Evolutionary conservation across 1,140 invertebrate genomes (phyloP), one percentile per base, ranked within the genome.

Genomic region (Scaptomyza hsui): DNA sequence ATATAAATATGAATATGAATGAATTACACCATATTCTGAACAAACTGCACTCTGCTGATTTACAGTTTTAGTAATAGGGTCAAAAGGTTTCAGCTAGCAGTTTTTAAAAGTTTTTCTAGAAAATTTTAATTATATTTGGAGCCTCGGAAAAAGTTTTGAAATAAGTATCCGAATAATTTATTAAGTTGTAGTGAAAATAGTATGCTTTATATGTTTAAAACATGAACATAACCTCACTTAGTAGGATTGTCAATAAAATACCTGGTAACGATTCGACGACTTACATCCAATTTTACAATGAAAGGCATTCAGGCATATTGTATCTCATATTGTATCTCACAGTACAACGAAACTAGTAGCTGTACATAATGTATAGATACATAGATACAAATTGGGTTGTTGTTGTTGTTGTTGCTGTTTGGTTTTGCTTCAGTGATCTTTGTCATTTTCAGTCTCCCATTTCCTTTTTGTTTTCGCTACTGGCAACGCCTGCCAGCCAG

Each of bases 371-470:
- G 48, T 18, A 35, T 41, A 81, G 61, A 74, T 68, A 73, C 59
- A 88, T 88, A 81, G 74, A 72, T 75, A 72, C 71, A 76, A 73
- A 69, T 75, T 73, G 63, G 64, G 16, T 72, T 68, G 55, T 53
- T 61, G 68, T 71, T 56, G 64, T 16, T 70, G 52, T 45, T 69
- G 71, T 76, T 81, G 79, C 61, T 62, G 64, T 86, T 88, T 64
- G 75, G 82, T 82, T 80, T 67, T 88, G 82, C 82, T 88, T 88
- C 75, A 88, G 83, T 89, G 82, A 88, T 89, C 82, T 82, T 78
- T 89, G 68, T 82, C 82, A 89, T 88, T 89, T 89, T 75, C 74
- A 74, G 78, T 89, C 75, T 86, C 83, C 75, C 82, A 88, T 88
- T 88, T 88, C 82, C 82, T 88, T 88, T 88, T 86, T 74, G 39